Percentiles rank a stretch among this genome's conserved stretches.
phyloP scores from a whole-genome alignment of 2,113 vertebrate genomes.

The Malurus melanocephalus region DNA sequence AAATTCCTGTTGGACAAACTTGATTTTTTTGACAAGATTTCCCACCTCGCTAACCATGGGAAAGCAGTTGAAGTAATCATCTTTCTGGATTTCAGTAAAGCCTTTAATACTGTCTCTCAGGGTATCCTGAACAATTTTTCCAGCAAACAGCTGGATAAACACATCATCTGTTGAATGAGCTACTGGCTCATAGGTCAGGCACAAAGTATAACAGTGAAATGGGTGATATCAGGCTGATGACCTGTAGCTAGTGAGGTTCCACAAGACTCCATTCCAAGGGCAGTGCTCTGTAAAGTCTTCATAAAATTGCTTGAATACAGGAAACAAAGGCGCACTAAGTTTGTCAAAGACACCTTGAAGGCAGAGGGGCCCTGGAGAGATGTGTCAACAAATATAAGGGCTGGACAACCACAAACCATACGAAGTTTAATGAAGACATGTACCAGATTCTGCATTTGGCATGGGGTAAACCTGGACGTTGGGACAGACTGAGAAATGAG shows the following conservation, averaged over 20 bases:
- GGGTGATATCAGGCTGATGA: background rate
- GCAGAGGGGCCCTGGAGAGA: background rate
- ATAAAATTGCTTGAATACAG: background rate
- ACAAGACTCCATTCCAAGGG: background rate
- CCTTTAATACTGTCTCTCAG: background rate
- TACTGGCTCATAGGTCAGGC: too few relatives aligned
- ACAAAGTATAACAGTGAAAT: background rate
- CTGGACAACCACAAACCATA: background rate
- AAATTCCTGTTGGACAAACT: background rate
- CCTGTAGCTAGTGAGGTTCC: background rate
- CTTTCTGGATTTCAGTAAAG: background rate
- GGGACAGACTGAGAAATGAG: background rate
- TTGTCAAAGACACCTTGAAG: background rate
- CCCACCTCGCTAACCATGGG: background rate
- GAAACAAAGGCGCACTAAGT: background rate
- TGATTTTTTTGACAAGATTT: background rate
- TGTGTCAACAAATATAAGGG: rapidly evolving
- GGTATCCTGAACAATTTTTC: background rate
- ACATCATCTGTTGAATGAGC: background rate
- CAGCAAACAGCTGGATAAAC: background rate
- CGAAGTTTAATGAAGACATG: background rate
- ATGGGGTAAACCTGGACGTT: background rate
- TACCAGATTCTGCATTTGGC: background rate
- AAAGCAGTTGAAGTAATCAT: background rate
- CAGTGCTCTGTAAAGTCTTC: background rate